Conservation (phyloP, 2,888 invertebrate genomes). For the Limnephilus auricula region DNA sequence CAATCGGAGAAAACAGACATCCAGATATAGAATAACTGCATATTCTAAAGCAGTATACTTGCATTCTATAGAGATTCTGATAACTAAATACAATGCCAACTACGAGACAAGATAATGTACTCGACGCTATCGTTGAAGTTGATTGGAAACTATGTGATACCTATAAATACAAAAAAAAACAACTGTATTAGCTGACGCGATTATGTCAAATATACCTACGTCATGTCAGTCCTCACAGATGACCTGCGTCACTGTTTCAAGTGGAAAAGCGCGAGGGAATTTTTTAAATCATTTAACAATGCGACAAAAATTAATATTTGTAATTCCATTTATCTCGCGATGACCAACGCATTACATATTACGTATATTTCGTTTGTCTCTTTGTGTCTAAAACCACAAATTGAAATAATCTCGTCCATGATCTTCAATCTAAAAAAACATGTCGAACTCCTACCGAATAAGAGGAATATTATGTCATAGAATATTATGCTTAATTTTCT, state of each 20-base stretch:
- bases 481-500: neutral
- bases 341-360: no score
- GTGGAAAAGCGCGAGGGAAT: neutral
- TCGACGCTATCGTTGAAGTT: neutral
- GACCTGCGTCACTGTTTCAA: neutral
- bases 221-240: neutral
- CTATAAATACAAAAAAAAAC: neutral
- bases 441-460: neutral
- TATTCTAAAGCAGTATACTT: no score
- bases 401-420: no score
- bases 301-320: neutral
- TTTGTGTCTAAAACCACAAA: no score
- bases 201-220: neutral
- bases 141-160: neutral
- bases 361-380: no score
- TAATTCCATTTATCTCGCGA: no score
- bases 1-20: neutral
- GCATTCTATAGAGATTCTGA: neutral
- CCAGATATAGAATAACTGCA: neutral
- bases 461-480: neutral
- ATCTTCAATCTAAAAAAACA: neutral
- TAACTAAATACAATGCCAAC: neutral
- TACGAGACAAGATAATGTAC: neutral
- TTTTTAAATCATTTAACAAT: neutral
- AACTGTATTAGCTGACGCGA: neutral